These are phyloP conservation scores for Arge pagana DNA, from an alignment of 2,888 invertebrate genomes.

Conservation along the genomic window DNA sequence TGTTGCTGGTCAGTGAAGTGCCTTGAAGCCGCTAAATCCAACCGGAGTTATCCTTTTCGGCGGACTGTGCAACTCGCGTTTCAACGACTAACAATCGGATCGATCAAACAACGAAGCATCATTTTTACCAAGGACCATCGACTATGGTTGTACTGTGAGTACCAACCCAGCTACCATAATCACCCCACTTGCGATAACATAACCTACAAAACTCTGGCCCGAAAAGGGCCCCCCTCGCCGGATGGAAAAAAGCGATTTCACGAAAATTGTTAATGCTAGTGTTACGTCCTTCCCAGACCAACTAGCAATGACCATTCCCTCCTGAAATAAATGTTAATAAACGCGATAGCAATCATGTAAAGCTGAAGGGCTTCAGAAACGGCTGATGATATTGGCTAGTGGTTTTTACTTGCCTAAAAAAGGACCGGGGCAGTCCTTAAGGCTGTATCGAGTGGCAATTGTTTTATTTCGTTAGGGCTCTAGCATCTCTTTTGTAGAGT, in stretches of 20 bases:
- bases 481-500: not conserved
- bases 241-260: too few species aligned
- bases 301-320: too few species aligned
- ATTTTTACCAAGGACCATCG: constrained; percentile 40
- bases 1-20: constrained; percentile 9
- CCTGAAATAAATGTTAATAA: too few species aligned
- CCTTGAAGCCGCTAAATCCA: constrained; percentile 7
- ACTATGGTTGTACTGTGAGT: constrained; percentile 57
- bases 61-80: not conserved
- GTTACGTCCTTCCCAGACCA: too few species aligned
- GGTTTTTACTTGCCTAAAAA: not conserved
- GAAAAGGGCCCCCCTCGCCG: too few species aligned
- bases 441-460: not conserved
- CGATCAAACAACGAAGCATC: constrained; percentile 26
- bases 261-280: too few species aligned
- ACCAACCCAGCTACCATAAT: too few species aligned
- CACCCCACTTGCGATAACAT: too few species aligned
- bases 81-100: constrained; percentile 3
- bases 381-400: too few species aligned
- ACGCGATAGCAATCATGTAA: too few species aligned
- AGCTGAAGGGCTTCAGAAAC: too few species aligned
- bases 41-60: not conserved
- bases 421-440: not conserved
- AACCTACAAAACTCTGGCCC: too few species aligned
- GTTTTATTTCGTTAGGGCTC: constrained; percentile 4